Conservation (phyloP, 2,113 vertebrate species). For the Myxocyprinus asiaticus region DNA sequence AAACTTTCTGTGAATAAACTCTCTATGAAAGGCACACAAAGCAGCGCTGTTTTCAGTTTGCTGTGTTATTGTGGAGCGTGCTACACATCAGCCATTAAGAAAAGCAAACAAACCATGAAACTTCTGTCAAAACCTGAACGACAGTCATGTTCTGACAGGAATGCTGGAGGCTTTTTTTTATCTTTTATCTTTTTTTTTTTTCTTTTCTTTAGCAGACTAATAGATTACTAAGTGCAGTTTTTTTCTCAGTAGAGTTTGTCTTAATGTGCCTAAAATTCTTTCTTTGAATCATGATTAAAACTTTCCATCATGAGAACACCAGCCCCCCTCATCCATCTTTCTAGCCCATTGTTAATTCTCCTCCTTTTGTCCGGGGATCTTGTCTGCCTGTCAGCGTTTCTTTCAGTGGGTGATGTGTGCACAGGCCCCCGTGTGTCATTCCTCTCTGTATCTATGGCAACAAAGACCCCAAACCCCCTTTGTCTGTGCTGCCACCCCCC, state of each 20-base stretch:
- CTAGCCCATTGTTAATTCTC: conserved; percentile 19
- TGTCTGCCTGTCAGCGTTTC: conserved; percentile 52
- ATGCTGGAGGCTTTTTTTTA: neutral
- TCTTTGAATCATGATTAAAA: neutral
- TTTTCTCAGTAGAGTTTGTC: neutral
- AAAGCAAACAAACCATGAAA: conserved; percentile 50
- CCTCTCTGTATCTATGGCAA: conserved; percentile 66
- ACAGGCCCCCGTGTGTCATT: conserved; percentile 63
- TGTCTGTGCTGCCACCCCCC: conserved; percentile 32
- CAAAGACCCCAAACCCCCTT: conserved; percentile 42
- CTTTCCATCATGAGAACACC: neutral
- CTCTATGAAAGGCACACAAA: neutral
- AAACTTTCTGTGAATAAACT: neutral
- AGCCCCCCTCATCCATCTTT: neutral
- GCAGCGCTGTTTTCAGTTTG: conserved; percentile 12
- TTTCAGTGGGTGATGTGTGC: conserved; percentile 57
- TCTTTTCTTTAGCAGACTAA: conserved; percentile 25
- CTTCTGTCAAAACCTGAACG: conserved; percentile 49
- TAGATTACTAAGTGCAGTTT: conserved; percentile 45
- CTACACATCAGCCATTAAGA: conserved; percentile 43
- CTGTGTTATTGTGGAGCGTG: conserved; percentile 15
- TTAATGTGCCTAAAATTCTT: neutral
- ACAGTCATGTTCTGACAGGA: conserved; percentile 59
- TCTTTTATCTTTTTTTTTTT: neutral
- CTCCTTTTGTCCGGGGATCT: neutral